phyloP scores from a whole-genome alignment of 1,140 invertebrate species.

The Atta texana region DNA sequence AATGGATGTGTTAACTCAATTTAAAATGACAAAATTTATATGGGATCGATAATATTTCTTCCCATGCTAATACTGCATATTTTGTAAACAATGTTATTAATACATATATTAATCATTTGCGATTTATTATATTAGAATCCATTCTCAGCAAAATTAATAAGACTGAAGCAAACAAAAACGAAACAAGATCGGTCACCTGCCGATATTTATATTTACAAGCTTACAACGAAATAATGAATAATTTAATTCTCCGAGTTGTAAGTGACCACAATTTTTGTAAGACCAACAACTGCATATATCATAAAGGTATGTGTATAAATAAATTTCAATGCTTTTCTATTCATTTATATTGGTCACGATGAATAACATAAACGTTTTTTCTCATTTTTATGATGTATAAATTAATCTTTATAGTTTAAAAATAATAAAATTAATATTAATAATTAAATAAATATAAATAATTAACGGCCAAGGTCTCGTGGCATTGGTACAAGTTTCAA shows the following conservation, averaged over 20 bases:
- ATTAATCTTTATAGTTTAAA: conserved; percentile 27
- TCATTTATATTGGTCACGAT: background rate
- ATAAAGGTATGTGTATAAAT: conserved; percentile 38
- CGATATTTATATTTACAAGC: conserved; percentile 47
- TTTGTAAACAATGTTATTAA: conserved; percentile 4
- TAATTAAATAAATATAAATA: conserved; percentile 81
- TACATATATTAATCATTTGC: conserved; percentile 30
- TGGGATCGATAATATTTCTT: background rate
- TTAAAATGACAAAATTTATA: conserved; percentile 27
- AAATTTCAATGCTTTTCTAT: conserved; percentile 57
- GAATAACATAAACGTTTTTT: conserved; percentile 14
- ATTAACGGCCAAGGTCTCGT: conserved; percentile 77
- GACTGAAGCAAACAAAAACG: conserved; percentile 73
- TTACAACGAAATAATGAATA: conserved; percentile 38
- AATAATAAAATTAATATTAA: conserved; percentile 63
- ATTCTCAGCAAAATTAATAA: conserved; percentile 55
- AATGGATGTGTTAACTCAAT: conserved; percentile 42
- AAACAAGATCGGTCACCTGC: conserved; percentile 65
- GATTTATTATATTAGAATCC: conserved; percentile 13
- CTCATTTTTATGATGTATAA: background rate
- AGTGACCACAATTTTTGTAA: conserved; percentile 22
- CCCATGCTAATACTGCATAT: conserved; percentile 7
- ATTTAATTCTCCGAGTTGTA: conserved; percentile 37
- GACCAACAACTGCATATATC: background rate
- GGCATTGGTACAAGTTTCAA: conserved; percentile 73